phyloP scores from a whole-genome alignment of 2,888 invertebrate species.

The Nemurella pictetii region DNA sequence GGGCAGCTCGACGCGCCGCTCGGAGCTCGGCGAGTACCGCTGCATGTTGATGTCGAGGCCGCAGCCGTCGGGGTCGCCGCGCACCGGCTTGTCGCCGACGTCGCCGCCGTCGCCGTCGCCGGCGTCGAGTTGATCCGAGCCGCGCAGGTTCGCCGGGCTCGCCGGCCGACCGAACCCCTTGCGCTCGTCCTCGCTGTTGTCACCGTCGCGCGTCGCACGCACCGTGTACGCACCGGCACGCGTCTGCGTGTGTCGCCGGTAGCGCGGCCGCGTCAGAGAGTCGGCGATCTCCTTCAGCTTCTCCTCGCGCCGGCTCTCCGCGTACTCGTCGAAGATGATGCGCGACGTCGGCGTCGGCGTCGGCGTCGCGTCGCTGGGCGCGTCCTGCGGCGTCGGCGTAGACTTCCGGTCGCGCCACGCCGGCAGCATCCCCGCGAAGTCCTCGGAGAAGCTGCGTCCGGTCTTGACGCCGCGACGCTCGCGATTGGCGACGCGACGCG shows the following conservation, averaged over 20 bases:
- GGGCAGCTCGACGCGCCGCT: constrained; percentile 69
- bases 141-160: constrained; percentile 31
- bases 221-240: constrained; percentile 36
- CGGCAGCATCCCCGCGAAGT: constrained; percentile 46
- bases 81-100: constrained; percentile 55
- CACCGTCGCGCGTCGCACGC: constrained; percentile 53
- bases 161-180: constrained; percentile 47
- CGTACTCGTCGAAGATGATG: constrained; percentile 42
- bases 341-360: constrained; percentile 1
- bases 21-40: constrained; percentile 55
- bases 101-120: constrained; percentile 33
- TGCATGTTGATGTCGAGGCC: constrained; percentile 61
- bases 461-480: constrained; percentile 48
- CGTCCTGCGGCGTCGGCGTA: constrained; percentile 48
- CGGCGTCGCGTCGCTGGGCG: background rate
- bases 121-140: constrained; percentile 38
- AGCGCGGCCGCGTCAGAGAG: constrained; percentile 73
- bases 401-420: constrained; percentile 43
- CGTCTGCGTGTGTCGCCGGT: constrained; percentile 54
- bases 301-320: constrained; percentile 64
- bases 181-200: constrained; percentile 45
- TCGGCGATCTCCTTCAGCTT: constrained; percentile 82
- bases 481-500: constrained; percentile 47
- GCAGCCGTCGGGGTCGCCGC: constrained; percentile 79
- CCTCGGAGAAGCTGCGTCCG: constrained; percentile 48